These are phyloP conservation scores for Plectus sambesii DNA, from an alignment of 1,140 invertebrate species.

Conservation along the genomic window DNA sequence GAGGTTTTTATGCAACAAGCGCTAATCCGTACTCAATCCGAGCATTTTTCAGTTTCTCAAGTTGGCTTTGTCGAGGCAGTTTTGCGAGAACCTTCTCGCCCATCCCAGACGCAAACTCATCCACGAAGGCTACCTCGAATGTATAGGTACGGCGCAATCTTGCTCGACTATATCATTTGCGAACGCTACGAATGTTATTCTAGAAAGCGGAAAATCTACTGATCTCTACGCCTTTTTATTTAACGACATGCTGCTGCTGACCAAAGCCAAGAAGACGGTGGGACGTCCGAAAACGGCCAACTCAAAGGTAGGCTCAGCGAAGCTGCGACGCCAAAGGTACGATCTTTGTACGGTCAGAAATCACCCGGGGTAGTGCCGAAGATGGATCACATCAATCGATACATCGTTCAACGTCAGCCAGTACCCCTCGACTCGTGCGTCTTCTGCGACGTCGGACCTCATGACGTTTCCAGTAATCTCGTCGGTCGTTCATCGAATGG, in stretches of 20 bases:
- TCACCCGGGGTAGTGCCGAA: slow-evolving; percentile 18
- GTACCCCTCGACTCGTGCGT: slow-evolving; percentile 58
- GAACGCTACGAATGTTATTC: slow-evolving; percentile 7
- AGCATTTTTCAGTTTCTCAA: slow-evolving; percentile 50
- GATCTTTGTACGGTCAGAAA: slow-evolving; percentile 12
- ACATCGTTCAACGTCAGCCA: slow-evolving; percentile 59
- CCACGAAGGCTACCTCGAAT: slow-evolving; percentile 55
- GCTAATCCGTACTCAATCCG: neutral
- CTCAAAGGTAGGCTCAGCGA: slow-evolving; percentile 43
- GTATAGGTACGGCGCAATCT: slow-evolving; percentile 54
- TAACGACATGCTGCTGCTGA: slow-evolving; percentile 61
- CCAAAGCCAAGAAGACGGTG: slow-evolving; percentile 56
- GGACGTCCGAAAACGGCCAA: slow-evolving; percentile 51
- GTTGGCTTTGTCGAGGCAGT: slow-evolving; percentile 54
- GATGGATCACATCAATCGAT: slow-evolving; percentile 50
- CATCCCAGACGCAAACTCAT: slow-evolving; percentile 55
- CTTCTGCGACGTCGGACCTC: slow-evolving; percentile 56
- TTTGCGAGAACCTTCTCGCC: slow-evolving; percentile 59
- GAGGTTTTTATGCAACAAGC: slow-evolving; percentile 49
- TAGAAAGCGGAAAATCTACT: slow-evolving; percentile 53
- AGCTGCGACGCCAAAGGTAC: slow-evolving; percentile 16
- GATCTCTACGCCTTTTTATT: slow-evolving; percentile 60
- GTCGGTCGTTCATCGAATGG: too few relatives aligned
- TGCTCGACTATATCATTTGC: too few relatives aligned
- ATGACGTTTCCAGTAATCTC: slow-evolving; percentile 52